Base-by-base conservation (phyloP, 1,140 invertebrate species). In the Drosophila rufa region DNA sequence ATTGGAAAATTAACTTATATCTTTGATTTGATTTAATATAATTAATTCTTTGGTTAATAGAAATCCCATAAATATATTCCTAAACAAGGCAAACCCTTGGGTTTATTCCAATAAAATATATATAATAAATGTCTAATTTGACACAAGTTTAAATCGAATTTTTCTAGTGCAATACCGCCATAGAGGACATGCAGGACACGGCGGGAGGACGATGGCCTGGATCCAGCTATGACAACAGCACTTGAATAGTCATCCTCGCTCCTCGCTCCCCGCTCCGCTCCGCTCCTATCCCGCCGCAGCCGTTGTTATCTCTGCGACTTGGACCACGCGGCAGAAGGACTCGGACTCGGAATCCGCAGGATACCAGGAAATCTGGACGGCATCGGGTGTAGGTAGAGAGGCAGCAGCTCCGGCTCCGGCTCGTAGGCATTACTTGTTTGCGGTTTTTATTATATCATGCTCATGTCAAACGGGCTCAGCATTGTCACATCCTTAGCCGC, bases 381-480 rank as follows among this genome's bases (percentile, higher is more conserved):
- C 6, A 30, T 30, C 30, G 30, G 30, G 30, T 30, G 30, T 22
- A 0, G 17, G 17, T 2, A 15, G 12, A 36, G 25, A 33, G 9
- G 30, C 33, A 15, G 46, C n/a, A 4, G 45, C 19, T 27, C n/a
- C 30, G 4, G 42, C 25, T 30, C 27, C 6, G 27, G 36, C 27
- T 58, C 70, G 33, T 73, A 82, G 83, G 76, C 80, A 82, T 87
- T 82, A 80, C 83, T 86, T 86, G 83, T 86, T 89, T 87, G 84
- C 73, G 84, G 84, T 89, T 89, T 89, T 89, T 87, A 87, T 87
- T 87, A 83, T 89, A 87, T 89, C 86, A 89, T 89, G 65, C 73
- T 83, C 75, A 79, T 87, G 84, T 87, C 84, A 87, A 83, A 89
- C 82, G 84, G 80, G 80, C 84, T 87, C 84, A 87, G 84, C 77